A percentile compares a stretch with the other conserved stretches of the same genome.
Evolutionary conservation across 2,888 invertebrate genomes (phyloP).

Genomic region (Pegoplata infirma): DNA sequence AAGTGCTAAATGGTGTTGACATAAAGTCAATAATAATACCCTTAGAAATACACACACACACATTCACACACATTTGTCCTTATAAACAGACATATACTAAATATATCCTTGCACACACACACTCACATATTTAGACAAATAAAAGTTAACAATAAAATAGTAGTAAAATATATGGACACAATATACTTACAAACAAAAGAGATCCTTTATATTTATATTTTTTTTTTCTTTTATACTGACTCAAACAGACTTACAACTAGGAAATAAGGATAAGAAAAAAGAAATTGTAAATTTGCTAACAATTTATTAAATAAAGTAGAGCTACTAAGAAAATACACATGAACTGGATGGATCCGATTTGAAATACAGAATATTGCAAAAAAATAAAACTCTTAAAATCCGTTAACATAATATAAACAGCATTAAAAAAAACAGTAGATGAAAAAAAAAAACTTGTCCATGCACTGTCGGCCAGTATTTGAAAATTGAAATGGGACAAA

Average conservation of each 20-base stretch:
- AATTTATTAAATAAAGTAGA: slow-evolving; percentile 61
- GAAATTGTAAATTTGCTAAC: slow-evolving; percentile 52
- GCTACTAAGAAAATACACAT: slow-evolving; percentile 36
- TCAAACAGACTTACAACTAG: slow-evolving; percentile 13
- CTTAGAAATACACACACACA: slow-evolving; percentile 13
- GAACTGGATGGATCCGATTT: slow-evolving; percentile 53
- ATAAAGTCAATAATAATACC: slow-evolving; percentile 63
- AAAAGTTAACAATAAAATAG: slow-evolving; percentile 44
- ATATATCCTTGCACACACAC: not conserved
- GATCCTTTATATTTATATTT: too few species aligned
- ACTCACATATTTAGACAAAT: slow-evolving; percentile 35
- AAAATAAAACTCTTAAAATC: slow-evolving; percentile 45
- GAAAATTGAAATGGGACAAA: too few species aligned
- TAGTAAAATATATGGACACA: slow-evolving; percentile 49
- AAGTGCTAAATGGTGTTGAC: slow-evolving; percentile 65
- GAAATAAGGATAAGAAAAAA: slow-evolving; percentile 16
- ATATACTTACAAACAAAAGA: not conserved
- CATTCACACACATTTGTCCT: not conserved
- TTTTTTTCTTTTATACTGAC: slow-evolving; percentile 1
- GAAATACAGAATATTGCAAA: not conserved
- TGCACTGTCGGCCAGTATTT: not conserved
- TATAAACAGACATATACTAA: slow-evolving; percentile 36
- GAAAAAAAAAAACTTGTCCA: not conserved
- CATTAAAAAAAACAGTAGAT: slow-evolving; percentile 16
- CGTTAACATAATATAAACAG: slow-evolving; percentile 44